phyloP scores from a whole-genome alignment of 2,797 vertebrate species.

The Trachurus trachurus region DNA sequence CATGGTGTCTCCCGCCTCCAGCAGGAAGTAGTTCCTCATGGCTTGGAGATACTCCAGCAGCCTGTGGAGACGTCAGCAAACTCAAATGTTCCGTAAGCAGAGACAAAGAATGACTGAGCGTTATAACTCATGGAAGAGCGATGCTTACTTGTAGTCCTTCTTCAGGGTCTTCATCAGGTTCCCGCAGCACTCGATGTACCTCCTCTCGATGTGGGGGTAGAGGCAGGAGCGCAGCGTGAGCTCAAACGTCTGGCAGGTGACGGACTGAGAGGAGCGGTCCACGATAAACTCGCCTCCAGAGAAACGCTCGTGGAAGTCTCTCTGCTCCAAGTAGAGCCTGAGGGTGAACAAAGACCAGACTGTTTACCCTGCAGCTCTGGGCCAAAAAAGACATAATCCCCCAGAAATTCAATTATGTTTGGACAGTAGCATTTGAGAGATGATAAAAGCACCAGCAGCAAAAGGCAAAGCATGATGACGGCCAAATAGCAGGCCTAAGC shows the following conservation, averaged over 20 bases:
- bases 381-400: background rate
- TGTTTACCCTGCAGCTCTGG: conserved; percentile 2
- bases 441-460: conserved; percentile 16
- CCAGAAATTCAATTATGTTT: conserved; percentile 1
- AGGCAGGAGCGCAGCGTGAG: conserved; percentile 95
- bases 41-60: conserved; percentile 96
- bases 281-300: conserved; percentile 91
- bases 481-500: background rate
- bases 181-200: conserved; percentile 96
- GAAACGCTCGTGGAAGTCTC: conserved; percentile 95
- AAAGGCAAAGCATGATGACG: conserved; percentile 2
- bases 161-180: conserved; percentile 98
- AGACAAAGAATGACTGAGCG: too few species aligned
- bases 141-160: conserved; percentile 93
- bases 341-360: background rate
- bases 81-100: background rate
- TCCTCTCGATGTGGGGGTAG: conserved; percentile 95
- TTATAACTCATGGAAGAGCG: background rate
- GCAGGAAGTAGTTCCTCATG: conserved; percentile 98
- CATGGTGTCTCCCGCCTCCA: conserved; percentile 99
- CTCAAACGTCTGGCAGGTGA: conserved; percentile 98
- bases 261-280: conserved; percentile 96
- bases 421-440: conserved; percentile 1
- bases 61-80: conserved; percentile 72
- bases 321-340: conserved; percentile 96